Percentiles rank a stretch among this genome's conserved stretches.
phyloP scores from a whole-genome alignment of 1,140 invertebrate species.

The Drosophila suzukii region DNA sequence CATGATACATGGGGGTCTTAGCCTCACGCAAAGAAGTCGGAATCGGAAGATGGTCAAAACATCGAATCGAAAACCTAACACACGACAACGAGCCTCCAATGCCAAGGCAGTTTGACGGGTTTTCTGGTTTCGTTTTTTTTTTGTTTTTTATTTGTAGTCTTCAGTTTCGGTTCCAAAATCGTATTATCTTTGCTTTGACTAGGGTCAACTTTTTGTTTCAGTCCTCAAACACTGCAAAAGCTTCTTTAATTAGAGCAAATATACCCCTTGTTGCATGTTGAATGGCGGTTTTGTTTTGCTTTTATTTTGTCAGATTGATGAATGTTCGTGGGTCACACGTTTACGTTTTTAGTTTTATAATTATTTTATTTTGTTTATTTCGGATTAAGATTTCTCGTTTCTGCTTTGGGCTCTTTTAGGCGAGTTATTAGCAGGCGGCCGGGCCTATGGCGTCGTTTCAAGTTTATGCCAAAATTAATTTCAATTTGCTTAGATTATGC shows the following conservation, averaged over 20 bases:
- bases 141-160: conserved; percentile 8
- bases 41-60: conserved; percentile 26
- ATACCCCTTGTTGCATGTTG: conserved; percentile 46
- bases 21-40: conserved; percentile 39
- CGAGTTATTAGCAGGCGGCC: conserved; percentile 33
- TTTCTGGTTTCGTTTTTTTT: conserved; percentile 37
- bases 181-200: conserved; percentile 43
- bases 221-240: conserved; percentile 16
- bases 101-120: conserved; percentile 70
- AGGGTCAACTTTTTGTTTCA: conserved; percentile 38
- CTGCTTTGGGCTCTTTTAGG: conserved; percentile 34
- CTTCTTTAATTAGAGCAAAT: conserved; percentile 73
- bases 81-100: conserved; percentile 43
- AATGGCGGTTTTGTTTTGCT: conserved; percentile 43
- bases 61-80: conserved; percentile 4
- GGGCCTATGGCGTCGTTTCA: conserved; percentile 60
- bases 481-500: conserved; percentile 51
- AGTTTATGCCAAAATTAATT: conserved; percentile 61
- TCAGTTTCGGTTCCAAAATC: conserved; percentile 16
- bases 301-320: conserved; percentile 43
- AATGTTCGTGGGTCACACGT: conserved; percentile 71
- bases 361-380: conserved; percentile 26
- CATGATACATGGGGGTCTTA: conserved; percentile 52
- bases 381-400: conserved; percentile 10
- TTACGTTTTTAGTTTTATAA: conserved; percentile 21